phyloP scores from a whole-genome alignment of 2,113 vertebrate genomes.

The Ophiodon elongatus region DNA sequence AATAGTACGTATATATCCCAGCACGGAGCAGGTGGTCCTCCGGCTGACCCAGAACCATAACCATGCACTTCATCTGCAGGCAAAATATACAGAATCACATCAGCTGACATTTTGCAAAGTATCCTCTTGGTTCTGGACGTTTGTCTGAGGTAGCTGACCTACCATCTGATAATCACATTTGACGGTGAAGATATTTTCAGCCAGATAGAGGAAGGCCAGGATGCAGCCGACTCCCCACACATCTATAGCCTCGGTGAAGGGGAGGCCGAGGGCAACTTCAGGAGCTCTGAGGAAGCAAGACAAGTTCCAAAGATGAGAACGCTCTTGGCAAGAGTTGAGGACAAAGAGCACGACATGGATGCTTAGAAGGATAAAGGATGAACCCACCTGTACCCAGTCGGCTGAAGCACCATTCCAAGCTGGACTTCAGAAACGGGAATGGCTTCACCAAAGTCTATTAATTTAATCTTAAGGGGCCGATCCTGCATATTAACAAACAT shows the following conservation, averaged over 20 bases:
- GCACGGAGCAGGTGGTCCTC: slow-evolving; percentile 20
- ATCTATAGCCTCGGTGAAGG: slow-evolving; percentile 32
- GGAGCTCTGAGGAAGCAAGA: slow-evolving; percentile 32
- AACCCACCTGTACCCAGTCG: slow-evolving; percentile 15
- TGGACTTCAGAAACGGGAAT: background rate
- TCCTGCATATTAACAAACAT: slow-evolving; percentile 17
- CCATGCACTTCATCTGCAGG: slow-evolving; percentile 13
- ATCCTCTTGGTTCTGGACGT: background rate
- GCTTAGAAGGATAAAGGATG: background rate
- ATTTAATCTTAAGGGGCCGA: background rate
- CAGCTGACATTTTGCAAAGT: background rate
- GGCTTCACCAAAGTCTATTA: slow-evolving; percentile 22
- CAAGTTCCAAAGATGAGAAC: background rate
- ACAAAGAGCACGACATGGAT: background rate
- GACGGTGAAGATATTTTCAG: slow-evolving; percentile 27
- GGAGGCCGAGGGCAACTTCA: slow-evolving; percentile 38
- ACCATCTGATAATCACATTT: slow-evolving; percentile 46
- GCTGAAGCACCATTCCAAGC: background rate
- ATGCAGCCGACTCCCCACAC: slow-evolving; percentile 27
- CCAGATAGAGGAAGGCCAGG: slow-evolving; percentile 37
- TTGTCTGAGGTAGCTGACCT: background rate
- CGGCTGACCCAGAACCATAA: slow-evolving; percentile 38
- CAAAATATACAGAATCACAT: background rate
- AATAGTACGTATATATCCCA: slow-evolving; percentile 18
- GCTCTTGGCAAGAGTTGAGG: background rate